Evolutionary conservation across 2,888 invertebrate species (phyloP).

Genomic region (Griposia aprilina): DNA sequence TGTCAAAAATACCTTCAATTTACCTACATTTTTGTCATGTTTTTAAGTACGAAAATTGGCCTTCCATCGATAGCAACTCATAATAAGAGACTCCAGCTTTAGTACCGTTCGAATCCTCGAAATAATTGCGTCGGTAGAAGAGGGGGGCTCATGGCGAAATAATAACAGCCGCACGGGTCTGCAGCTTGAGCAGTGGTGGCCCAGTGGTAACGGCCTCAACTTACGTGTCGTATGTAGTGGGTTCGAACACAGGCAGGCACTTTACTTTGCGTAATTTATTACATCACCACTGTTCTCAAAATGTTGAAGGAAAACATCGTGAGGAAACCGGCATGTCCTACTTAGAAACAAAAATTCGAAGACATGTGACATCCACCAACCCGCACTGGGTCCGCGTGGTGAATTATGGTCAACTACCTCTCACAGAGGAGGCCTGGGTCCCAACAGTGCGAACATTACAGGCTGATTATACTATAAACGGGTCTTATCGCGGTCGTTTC

Average conservation of each 20-base stretch:
- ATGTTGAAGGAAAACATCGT: neutral
- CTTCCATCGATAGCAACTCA: neutral
- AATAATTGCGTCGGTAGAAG: neutral
- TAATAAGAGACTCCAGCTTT: neutral
- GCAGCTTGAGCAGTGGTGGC: neutral
- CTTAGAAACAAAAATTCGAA: neutral
- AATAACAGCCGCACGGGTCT: neutral
- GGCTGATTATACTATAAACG: neutral
- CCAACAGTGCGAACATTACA: neutral
- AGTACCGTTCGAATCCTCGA: neutral
- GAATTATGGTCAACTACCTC: neutral
- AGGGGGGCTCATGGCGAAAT: neutral
- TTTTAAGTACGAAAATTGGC: neutral
- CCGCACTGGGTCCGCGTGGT: neutral
- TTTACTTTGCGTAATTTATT: neutral
- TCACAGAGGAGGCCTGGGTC: neutral
- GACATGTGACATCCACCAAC: neutral
- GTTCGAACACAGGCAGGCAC: neutral
- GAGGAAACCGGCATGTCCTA: too few species aligned
- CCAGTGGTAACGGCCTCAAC: neutral
- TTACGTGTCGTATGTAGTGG: neutral
- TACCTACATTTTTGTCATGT: neutral
- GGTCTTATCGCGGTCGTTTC: neutral
- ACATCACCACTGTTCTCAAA: neutral
- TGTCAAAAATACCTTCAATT: neutral